Evolutionary conservation across 1,140 invertebrate genomes (phyloP).

Genomic region (Sitobion miscanthi): DNA sequence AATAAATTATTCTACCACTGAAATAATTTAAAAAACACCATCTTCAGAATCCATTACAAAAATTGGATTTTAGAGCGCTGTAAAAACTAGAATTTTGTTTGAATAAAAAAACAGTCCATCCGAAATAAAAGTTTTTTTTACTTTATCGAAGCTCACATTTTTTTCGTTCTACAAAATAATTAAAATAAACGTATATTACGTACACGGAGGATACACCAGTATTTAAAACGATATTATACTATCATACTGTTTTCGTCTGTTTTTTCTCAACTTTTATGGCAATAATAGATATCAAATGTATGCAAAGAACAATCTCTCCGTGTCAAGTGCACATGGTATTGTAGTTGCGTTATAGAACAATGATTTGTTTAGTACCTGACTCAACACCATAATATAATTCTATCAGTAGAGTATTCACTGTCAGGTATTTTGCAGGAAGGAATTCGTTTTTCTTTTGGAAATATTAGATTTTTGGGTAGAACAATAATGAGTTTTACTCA

Average conservation of each 20-base stretch:
- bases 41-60: neutral
- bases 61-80: neutral
- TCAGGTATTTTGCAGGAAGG: too few relatives aligned
- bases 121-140: neutral
- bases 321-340: neutral
- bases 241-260: neutral
- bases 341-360: neutral
- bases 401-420: neutral
- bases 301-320: neutral
- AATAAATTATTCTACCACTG: neutral
- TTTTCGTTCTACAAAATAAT: neutral
- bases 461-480: too few relatives aligned
- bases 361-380: neutral
- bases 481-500: too few relatives aligned
- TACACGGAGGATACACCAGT: neutral
- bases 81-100: slow-evolving; percentile 9
- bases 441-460: too few relatives aligned
- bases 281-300: neutral
- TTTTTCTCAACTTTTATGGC: neutral
- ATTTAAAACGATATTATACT: neutral
- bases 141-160: neutral
- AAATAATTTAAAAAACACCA: neutral
- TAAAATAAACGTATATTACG: neutral
- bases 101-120: neutral
- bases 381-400: neutral